Evolutionary conservation across 2,888 invertebrate species (phyloP), one percentile per base, ranked within the genome.

Genomic region (Drosophila picticornis): DNA sequence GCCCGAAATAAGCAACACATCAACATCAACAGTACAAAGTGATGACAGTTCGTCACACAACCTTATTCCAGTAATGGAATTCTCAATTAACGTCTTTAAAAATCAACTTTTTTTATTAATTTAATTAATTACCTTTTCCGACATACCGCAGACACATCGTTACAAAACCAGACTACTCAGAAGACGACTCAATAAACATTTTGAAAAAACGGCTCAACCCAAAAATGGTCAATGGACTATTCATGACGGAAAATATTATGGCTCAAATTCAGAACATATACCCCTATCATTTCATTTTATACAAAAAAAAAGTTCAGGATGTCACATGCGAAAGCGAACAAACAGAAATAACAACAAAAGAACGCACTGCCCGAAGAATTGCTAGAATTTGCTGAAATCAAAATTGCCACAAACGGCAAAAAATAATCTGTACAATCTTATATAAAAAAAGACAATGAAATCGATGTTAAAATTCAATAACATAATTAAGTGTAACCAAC

Each of bases 1-100:
- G 0, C 9, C 31, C 0, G 31, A 73, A 50, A 65, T 72, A 22
- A 72, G 72, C 16, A 32, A 0, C 1, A 32, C 2, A 32, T 32
- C 31, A 32, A 32, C 9, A 32, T 7, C 29, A 29, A 36, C 16
- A 16, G 6, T 36, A 43, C 72, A 80, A 31, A 82, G 81, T n/a
- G 65, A 66, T 13, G 68, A 75, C n/a, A 79, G 77, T 27, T 72
- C 62, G 1, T 67, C 75, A 10, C 72, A 77, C 19, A 67, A 79
- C 22, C 31, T 76, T 16, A 74, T 78, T 9, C 71, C 63, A 19
- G 50, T 7, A 11, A 32, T 67, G 7, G 72, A 75, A 62, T 53
- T 57, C 11, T 75, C 66, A 10, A 80, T 73, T 25, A 80, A 72
- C 27, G 70, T 72, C 4, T 80, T 75, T 36, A 76, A 66, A 64